phyloP scores from a whole-genome alignment of 2,113 vertebrate species.

The Prietella phreatophila region DNA sequence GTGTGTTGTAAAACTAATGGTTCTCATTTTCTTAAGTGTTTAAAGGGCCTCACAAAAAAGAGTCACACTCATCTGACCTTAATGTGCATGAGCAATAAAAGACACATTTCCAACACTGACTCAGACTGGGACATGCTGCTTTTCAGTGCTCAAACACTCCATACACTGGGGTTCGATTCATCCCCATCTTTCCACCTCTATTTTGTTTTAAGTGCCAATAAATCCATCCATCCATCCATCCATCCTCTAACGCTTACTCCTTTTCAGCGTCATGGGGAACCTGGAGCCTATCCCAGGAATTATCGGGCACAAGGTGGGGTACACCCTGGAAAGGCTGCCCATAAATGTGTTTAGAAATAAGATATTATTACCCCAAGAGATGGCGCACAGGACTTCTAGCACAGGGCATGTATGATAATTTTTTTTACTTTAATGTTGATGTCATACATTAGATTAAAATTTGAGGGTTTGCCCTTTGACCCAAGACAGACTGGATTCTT shows the following conservation, averaged over 20 bases:
- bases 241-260: too few relatives aligned
- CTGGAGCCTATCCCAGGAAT: too few relatives aligned
- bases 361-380: conserved; percentile 37
- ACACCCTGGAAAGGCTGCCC: neutral
- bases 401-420: conserved; percentile 50
- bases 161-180: conserved; percentile 44
- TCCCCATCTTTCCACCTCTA: conserved; percentile 27
- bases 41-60: conserved; percentile 51
- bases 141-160: conserved; percentile 49
- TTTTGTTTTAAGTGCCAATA: conserved; percentile 48
- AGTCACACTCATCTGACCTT: conserved; percentile 63
- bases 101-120: conserved; percentile 57
- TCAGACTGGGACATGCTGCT: conserved; percentile 35
- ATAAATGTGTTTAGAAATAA: conserved; percentile 58
- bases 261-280: too few relatives aligned
- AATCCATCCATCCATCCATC: conserved; percentile 51
- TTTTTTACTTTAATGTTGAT: conserved; percentile 50
- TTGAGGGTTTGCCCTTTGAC: conserved; percentile 37
- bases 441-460: conserved; percentile 43
- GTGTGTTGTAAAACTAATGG: conserved; percentile 58
- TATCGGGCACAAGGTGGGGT: too few relatives aligned
- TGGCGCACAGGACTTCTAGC: conserved; percentile 52
- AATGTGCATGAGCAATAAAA: conserved; percentile 60
- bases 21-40: conserved; percentile 54
- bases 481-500: conserved; percentile 42